Conservation (phyloP, 2,797 vertebrate genomes). For the Neomorphus geoffroyi region DNA sequence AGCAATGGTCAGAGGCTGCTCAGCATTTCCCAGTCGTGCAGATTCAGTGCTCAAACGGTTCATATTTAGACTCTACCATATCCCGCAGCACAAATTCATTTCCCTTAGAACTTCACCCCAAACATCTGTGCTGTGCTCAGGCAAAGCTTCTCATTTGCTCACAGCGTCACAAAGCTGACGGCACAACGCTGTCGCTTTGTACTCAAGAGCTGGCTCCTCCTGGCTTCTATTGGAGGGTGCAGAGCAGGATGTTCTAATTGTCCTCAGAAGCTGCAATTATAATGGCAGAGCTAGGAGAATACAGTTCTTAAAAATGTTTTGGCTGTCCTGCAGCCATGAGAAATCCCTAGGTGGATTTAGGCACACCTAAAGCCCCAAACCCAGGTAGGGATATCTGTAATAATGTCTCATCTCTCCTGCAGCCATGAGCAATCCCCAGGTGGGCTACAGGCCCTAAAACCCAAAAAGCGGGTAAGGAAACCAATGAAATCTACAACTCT, state of each 20-base stretch:
- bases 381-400: too few relatives aligned
- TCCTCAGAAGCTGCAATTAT: background rate
- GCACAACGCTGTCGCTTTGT: too few relatives aligned
- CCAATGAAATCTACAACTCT: background rate
- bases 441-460: background rate
- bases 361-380: too few relatives aligned
- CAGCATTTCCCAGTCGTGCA: accelerated
- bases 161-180: background rate
- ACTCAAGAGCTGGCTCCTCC: background rate
- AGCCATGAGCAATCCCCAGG: background rate
- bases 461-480: background rate
- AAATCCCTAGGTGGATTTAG: too few relatives aligned
- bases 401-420: background rate
- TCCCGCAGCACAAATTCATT: background rate
- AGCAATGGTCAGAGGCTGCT: background rate
- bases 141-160: background rate
- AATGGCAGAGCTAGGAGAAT: background rate
- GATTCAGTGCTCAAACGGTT: background rate
- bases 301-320: too few relatives aligned
- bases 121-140: background rate
- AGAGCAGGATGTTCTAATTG: background rate
- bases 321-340: too few relatives aligned
- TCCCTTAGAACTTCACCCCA: background rate
- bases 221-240: background rate
- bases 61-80: background rate